Base-by-base conservation (phyloP, 2,797 vertebrate species). In the Galagoides demidoff region DNA sequence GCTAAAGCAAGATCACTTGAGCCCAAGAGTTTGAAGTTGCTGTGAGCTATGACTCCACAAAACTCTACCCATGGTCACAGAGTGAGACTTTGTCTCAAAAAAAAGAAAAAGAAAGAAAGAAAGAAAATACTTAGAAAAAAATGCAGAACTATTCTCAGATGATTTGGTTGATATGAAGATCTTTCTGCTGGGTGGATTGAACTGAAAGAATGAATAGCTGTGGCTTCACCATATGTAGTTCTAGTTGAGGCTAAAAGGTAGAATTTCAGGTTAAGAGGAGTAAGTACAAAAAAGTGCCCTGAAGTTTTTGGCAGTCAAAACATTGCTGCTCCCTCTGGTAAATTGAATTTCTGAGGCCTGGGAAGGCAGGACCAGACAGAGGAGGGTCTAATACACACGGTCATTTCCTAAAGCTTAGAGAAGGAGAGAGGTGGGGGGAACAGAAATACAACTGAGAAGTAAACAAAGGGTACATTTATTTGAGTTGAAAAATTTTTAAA, bases 401-500 rank as follows among this genome's bases (percentile, higher is more conserved):
- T 37, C 84, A 70, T 91, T 92, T 87, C 77, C 29, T 95, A 77
- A 71, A 93, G 55, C 55, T 52, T 61, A 55, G 68, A 89, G 66
- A 87, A 87, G n/a, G 73, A 86, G 37, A 84, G 92, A 43, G 66
- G 29, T 84, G 22, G 39, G 57, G 31, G 64, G 55, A 77, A 71
- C 37, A 84, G 87, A 93, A 96, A 90, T 71, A 66, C 93, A 93
- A 86, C 82, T 59, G 84, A 94, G 76, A 96, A 92, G 94, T 91
- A 74, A 88, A 91, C 92, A 96, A 96, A 97, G 78, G 61, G 17
- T 45, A 12, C 79, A 91, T 96, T 97, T 94, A 87, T 96, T 85
- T 89, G 70, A 85, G 68, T 89, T 27, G 85, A 91, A 63, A 77
- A 81, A 19, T 55, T 66, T 83, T 63, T 79, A 57, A 92, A 95